A percentile compares a stretch with the other conserved stretches of the same genome.
phyloP scores from a whole-genome alignment of 2,797 vertebrate genomes.

The Sebastes ruberrimus region DNA sequence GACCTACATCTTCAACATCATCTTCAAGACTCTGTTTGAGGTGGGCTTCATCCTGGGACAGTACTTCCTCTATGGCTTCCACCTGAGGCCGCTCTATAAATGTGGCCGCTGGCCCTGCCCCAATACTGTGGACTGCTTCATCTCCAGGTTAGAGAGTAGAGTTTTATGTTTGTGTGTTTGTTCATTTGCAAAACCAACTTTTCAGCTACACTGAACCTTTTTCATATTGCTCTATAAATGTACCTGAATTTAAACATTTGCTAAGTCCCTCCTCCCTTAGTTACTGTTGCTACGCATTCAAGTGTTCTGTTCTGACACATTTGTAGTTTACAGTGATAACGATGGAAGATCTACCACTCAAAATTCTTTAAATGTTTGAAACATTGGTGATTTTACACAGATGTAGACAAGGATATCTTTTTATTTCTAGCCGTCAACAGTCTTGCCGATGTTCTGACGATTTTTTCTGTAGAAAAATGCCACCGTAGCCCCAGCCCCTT shows the following conservation, averaged over 20 bases:
- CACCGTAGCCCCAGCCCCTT: no score
- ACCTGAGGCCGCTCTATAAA: conserved; percentile 90
- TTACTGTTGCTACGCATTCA: background rate
- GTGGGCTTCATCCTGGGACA: conserved; percentile 95
- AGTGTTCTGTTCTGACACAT: no score
- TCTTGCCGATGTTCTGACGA: no score
- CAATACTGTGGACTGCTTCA: conserved; percentile 96
- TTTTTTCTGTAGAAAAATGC: no score
- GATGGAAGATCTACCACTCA: no score
- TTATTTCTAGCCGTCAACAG: no score
- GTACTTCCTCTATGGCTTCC: conserved; percentile 93
- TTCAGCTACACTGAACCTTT: background rate
- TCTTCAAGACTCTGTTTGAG: conserved; percentile 95
- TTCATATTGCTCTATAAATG: no score
- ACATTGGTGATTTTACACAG: no score
- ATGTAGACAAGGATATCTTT: no score
- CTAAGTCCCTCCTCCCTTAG: background rate
- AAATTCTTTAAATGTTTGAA: no score
- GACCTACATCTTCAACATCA: conserved; percentile 95
- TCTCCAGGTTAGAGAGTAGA: conserved; percentile 81
- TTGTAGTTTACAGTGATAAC: no score
- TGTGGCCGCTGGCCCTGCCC: conserved; percentile 93
- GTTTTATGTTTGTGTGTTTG: background rate
- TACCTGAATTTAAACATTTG: background rate
- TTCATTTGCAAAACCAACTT: background rate